Conservation (phyloP, 1,140 invertebrate species). For the Pantala flavescens region DNA sequence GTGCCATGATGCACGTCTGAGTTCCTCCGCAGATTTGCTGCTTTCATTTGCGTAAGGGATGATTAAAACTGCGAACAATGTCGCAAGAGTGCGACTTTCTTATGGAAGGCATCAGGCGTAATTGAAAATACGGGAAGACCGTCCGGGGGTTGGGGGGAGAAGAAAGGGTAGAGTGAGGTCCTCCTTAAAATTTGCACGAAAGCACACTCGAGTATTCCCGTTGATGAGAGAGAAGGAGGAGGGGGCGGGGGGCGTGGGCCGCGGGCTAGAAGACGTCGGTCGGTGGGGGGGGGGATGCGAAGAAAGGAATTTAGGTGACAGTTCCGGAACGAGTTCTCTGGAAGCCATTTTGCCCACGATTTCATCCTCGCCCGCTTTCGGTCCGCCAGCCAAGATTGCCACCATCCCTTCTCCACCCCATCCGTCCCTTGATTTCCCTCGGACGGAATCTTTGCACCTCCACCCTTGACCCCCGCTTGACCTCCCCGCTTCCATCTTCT, state of each 20-base stretch:
- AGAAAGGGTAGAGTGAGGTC: neutral
- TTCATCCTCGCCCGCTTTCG: neutral
- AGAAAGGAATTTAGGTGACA: slow-evolving; percentile 3
- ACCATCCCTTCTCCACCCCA: neutral
- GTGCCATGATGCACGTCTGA: too few relatives aligned
- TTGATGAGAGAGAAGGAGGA: neutral
- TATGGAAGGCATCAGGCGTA: neutral
- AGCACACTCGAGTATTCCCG: neutral
- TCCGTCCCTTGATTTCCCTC: neutral
- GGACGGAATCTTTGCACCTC: neutral
- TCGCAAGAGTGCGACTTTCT: neutral
- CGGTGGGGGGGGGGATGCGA: neutral
- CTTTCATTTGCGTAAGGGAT: neutral
- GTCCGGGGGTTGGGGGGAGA: neutral
- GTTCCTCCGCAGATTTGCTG: neutral
- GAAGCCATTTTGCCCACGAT: slow-evolving; percentile 7
- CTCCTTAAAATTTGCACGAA: slow-evolving; percentile 1
- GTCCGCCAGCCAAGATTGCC: neutral
- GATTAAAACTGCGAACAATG: slow-evolving; percentile 2
- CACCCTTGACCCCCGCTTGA: neutral
- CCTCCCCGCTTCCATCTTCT: neutral
- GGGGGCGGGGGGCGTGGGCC: neutral
- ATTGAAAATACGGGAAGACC: neutral
- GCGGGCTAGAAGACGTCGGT: neutral
- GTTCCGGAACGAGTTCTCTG: slow-evolving; percentile 7